Evolutionary conservation across 2,888 invertebrate species (phyloP).

Genomic region (Pseudeuparius sepicola): DNA sequence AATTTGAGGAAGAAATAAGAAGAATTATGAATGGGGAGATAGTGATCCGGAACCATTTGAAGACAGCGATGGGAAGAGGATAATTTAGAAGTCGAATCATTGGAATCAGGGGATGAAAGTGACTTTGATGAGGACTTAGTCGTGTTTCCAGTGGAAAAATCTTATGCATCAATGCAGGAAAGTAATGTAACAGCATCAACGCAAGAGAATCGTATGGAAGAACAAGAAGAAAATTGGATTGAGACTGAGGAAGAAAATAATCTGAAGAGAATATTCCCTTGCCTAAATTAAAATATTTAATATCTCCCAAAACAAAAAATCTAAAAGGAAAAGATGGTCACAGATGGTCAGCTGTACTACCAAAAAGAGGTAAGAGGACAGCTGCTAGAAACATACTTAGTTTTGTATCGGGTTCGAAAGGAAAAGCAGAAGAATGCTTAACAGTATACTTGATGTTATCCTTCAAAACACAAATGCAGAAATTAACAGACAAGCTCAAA

Average conservation of each 20-base stretch:
- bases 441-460: constrained; percentile 3
- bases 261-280: constrained; percentile 8
- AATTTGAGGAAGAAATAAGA: too few species aligned
- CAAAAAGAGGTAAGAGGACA: constrained; percentile 7
- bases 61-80: constrained; percentile 7
- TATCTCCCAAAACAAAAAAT: constrained; percentile 5
- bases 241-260: too few species aligned
- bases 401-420: constrained; percentile 6
- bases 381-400: constrained; percentile 7
- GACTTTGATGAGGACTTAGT: constrained; percentile 5
- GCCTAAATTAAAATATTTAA: constrained; percentile 6
- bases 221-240: too few species aligned
- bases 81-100: constrained; percentile 4
- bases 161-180: background rate
- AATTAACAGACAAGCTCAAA: constrained; percentile 3
- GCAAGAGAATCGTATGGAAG: too few species aligned
- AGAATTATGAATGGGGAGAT: too few species aligned
- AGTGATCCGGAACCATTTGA: too few species aligned
- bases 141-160: constrained; percentile 2
- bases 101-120: background rate
- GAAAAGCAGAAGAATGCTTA: constrained; percentile 4
- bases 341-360: constrained; percentile 8
- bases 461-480: constrained; percentile 9
- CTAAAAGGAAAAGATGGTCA: constrained; percentile 7
- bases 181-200: too few species aligned